Base-by-base conservation (phyloP, 2,888 invertebrate species). In the Andricus curvator region DNA sequence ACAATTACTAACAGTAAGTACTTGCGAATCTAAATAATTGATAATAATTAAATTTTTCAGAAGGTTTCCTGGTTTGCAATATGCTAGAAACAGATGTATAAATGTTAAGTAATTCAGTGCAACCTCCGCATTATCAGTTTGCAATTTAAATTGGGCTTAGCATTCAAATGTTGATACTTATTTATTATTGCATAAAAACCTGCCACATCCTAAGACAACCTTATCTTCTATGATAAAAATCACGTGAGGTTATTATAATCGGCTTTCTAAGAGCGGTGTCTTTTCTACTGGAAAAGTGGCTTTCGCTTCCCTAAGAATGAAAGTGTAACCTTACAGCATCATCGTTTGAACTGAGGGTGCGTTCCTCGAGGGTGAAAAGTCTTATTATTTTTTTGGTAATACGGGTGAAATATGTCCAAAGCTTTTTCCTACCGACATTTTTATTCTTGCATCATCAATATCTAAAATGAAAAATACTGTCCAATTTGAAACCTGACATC, bases 351-450 rank as follows among this genome's bases (percentile, higher is more conserved):
- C 29, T 44, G 70, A 17, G 48, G 51, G 48, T 29, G 20, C 70
- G 8, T 37, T 37, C 37, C 25, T 51, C 20, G 4, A 70, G 48
- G 48, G 70, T 51, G 51, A 20, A 70, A 70, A 33, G 51, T 70
- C 48, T 70, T 70, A 70, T 70, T 70, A 70, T 51, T 51, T 48
- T 44, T 70, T 70, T 48, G 48, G 51, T 29, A 70, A 20, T 9
- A 29, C 25, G 29, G 20, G 8, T 70, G 20, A 51, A 51, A 51
- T 70, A 70, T 70, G 51, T 25, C 3, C 29, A 68, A 68, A 68
- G 48, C 25, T 68, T 68, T 44, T 25, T 17, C 25, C 25, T 51
- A 51, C 2, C 20, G 9, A 70, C 29, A 29, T 51, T 51, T 70
- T 51, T 68, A 68, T 51, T 70, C 22, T 62, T 22, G n/a, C 25